phyloP scores from a whole-genome alignment of 2,113 vertebrate species.

The Polyodon spathula region DNA sequence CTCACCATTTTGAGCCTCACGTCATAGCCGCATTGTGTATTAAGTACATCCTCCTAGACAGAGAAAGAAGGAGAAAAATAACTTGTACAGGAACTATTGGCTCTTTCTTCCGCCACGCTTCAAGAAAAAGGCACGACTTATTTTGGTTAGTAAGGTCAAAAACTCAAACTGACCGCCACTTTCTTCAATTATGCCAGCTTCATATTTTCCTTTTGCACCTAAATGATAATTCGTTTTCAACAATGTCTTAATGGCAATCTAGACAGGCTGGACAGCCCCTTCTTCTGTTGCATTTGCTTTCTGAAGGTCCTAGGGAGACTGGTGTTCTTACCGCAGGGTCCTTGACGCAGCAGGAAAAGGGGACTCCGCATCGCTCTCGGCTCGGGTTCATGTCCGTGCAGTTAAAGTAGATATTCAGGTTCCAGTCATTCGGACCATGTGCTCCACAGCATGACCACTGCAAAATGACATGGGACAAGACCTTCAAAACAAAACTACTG shows the following conservation, averaged over 20 bases:
- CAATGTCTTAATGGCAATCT: neutral
- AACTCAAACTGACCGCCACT: no score
- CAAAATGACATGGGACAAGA: neutral
- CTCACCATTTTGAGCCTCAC: constrained; percentile 69
- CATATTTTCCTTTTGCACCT: neutral
- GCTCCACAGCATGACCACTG: constrained; percentile 88
- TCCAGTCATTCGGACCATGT: constrained; percentile 82
- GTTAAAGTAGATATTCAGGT: constrained; percentile 90
- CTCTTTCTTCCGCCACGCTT: neutral
- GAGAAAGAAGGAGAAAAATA: constrained; percentile 10
- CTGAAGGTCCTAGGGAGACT: neutral
- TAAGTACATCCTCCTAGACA: constrained; percentile 74
- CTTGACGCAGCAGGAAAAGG: constrained; percentile 85
- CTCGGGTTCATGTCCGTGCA: constrained; percentile 80
- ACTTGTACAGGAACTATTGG: neutral
- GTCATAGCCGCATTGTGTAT: constrained; percentile 85
- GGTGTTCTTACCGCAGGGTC: constrained; percentile 69
- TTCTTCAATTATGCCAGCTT: no score
- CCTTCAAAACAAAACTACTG: constrained; percentile 5
- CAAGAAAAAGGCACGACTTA: neutral
- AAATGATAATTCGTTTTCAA: neutral
- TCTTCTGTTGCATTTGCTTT: no score
- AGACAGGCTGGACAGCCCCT: neutral
- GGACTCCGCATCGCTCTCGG: constrained; percentile 80
- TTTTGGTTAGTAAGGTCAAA: no score